Conservation (phyloP, 2,113 vertebrate genomes). For the Callithrix jacchus region DNA sequence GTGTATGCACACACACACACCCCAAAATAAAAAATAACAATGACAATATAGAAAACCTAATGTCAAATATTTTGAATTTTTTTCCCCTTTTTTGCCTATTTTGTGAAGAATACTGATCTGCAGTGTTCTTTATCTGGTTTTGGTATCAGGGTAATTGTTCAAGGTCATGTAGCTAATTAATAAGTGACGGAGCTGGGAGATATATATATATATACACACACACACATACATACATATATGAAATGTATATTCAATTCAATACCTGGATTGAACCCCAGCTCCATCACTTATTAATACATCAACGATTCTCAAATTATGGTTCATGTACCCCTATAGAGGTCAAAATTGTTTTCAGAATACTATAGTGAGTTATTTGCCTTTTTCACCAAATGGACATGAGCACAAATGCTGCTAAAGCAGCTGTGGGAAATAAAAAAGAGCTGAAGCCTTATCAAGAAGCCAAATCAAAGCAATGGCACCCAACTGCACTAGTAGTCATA, state of each 20-base stretch:
- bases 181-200: neutral
- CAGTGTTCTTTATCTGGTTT: neutral
- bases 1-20: rapidly evolving
- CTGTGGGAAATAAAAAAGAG: neutral
- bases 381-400: neutral
- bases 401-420: neutral
- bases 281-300: too few species aligned
- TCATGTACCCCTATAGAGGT: neutral
- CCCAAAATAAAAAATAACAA: neutral
- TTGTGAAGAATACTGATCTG: neutral
- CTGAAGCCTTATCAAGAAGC: neutral
- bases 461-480: neutral
- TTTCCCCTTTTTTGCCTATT: neutral
- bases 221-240: too few species aligned
- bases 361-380: neutral
- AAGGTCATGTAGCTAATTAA: neutral
- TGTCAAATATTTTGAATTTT: neutral
- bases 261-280: too few species aligned
- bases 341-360: neutral
- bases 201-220: too few species aligned
- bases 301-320: neutral
- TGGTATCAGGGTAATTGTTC: neutral
- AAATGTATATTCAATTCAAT: neutral
- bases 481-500: neutral
- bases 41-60: neutral